These are phyloP conservation scores for Lithophane socia DNA, from an alignment of 2,888 invertebrate species.

Conservation along the genomic window DNA sequence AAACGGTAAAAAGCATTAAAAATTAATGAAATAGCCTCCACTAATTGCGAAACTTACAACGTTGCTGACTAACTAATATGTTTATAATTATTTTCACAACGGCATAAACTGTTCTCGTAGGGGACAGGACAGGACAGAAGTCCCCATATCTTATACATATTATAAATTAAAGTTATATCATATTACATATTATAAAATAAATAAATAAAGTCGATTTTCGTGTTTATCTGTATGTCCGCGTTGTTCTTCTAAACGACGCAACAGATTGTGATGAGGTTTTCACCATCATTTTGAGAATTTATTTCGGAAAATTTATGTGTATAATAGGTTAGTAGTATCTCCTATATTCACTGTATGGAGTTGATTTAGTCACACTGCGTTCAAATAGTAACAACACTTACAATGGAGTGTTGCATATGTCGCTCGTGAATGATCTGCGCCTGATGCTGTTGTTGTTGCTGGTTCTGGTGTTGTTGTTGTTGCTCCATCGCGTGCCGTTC, in stretches of 20 bases:
- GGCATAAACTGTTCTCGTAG: not conserved
- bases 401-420: constrained; percentile 66
- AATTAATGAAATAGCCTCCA: not conserved
- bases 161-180: too few relatives aligned
- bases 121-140: too few relatives aligned
- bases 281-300: too few relatives aligned
- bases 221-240: too few relatives aligned
- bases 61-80: not conserved
- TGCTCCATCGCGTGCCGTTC: constrained; percentile 83
- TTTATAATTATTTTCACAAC: not conserved
- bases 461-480: constrained; percentile 74
- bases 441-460: constrained; percentile 70
- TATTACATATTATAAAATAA: too few relatives aligned
- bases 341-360: not conserved
- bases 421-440: constrained; percentile 73
- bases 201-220: too few relatives aligned
- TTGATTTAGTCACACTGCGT: constrained; percentile 20
- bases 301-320: too few relatives aligned
- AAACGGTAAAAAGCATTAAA: too few relatives aligned
- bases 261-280: too few relatives aligned
- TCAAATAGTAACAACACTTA: constrained; percentile 67
- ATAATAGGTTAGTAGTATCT: too few relatives aligned
- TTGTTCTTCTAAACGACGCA: too few relatives aligned
- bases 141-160: not conserved
- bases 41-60: not conserved